Evolutionary conservation across 2,797 vertebrate species (phyloP).

Genomic region (Rousettus madagascariensis): DNA sequence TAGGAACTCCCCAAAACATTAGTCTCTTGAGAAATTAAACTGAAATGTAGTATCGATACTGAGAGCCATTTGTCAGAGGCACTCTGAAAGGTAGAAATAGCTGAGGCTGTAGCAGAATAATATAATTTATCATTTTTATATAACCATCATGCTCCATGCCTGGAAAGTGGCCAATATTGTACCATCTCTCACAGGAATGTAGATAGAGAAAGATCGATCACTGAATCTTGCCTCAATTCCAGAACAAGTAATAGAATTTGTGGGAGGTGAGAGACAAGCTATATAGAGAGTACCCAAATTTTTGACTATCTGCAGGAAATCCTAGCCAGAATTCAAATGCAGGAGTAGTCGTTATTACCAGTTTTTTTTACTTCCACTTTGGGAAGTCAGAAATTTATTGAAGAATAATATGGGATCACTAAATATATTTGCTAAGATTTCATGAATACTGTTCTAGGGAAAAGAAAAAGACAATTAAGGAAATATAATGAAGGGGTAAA

Average conservation of each 20-base stretch:
- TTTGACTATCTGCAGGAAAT: neutral
- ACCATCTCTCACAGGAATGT: conserved; percentile 6
- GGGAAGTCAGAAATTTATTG: neutral
- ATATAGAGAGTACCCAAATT: neutral
- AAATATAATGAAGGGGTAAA: neutral
- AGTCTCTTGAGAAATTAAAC: conserved; percentile 19
- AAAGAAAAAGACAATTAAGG: neutral
- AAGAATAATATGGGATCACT: neutral
- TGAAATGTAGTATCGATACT: neutral
- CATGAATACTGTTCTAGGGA: neutral
- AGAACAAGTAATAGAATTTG: conserved; percentile 31
- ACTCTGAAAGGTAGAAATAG: neutral
- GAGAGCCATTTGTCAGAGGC: neutral
- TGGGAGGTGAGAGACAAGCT: neutral
- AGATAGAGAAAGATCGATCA: conserved; percentile 1
- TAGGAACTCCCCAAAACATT: neutral
- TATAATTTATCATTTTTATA: conserved; percentile 12
- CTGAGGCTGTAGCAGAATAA: neutral
- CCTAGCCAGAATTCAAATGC: neutral
- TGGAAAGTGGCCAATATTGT: neutral
- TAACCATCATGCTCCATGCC: neutral
- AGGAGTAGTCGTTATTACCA: neutral
- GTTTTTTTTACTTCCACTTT: conserved; percentile 35
- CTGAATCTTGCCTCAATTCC: neutral
- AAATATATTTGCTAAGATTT: neutral